These are phyloP conservation scores for Lasiurus cinereus DNA, from an alignment of 2,113 vertebrate species.

Conservation along the genomic window DNA sequence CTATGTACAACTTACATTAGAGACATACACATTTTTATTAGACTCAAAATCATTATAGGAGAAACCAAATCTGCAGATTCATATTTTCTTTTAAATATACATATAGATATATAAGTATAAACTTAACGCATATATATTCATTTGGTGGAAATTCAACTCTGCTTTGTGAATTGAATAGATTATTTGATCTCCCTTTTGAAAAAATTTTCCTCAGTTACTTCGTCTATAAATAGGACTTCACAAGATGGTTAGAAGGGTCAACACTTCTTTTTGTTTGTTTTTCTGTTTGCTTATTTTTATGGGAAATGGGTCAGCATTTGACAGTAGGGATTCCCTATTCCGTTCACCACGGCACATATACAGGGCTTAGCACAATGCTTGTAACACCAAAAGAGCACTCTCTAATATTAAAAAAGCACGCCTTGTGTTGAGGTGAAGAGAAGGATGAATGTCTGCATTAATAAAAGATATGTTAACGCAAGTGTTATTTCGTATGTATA, in stretches of 20 bases:
- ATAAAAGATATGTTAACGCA: neutral
- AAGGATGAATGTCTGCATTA: neutral
- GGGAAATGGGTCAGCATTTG: neutral
- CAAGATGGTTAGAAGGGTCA: neutral
- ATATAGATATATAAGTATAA: neutral
- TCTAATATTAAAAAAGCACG: neutral
- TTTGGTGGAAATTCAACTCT: neutral
- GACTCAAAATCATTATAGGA: slow-evolving; percentile 43
- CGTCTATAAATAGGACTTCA: neutral
- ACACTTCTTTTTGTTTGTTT: neutral
- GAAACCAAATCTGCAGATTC: neutral
- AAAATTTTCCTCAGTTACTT: neutral
- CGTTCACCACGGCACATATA: neutral
- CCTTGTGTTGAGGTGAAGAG: neutral
- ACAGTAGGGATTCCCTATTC: neutral
- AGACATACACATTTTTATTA: slow-evolving; percentile 13
- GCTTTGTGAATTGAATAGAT: neutral
- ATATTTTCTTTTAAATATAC: neutral
- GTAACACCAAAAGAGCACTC: neutral
- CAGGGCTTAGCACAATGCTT: neutral
- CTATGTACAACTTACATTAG: neutral
- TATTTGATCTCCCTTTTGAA: neutral
- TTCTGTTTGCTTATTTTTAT: neutral
- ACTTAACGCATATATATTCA: neutral
- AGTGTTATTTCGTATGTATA: neutral